phyloP scores from a whole-genome alignment of 1,140 invertebrate genomes.

The Piezodorus guildinii region DNA sequence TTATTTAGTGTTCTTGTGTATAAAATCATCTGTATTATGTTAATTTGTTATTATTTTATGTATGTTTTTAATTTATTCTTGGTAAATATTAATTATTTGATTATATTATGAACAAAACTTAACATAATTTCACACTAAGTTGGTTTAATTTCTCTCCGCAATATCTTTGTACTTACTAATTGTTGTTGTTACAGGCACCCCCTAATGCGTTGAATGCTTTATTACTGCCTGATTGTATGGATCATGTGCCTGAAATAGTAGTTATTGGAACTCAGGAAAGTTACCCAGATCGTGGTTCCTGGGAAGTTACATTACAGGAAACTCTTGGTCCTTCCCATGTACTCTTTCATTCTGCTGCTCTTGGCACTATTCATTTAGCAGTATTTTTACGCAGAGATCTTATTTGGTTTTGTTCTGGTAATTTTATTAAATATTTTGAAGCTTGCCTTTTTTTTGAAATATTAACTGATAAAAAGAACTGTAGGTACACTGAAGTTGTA shows the following conservation, averaged over 20 bases:
- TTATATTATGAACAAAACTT: not conserved
- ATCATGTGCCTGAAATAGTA: conserved; percentile 81
- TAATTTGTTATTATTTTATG: no score
- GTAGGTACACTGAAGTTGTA: no score
- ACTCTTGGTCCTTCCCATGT: conserved; percentile 83
- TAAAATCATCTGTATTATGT: no score
- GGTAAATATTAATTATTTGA: not conserved
- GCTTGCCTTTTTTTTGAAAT: no score
- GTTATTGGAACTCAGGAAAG: conserved; percentile 89
- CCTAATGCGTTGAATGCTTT: conserved; percentile 68
- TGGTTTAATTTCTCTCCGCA: not conserved
- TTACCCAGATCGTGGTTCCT: conserved; percentile 68
- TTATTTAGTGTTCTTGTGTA: no score
- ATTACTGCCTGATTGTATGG: conserved; percentile 67
- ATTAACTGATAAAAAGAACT: no score
- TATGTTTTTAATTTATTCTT: no score
- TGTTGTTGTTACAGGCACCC: conserved; percentile 34
- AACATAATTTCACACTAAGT: not conserved
- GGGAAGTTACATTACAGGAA: conserved; percentile 84
- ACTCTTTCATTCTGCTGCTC: conserved; percentile 62
- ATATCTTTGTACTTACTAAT: not conserved
- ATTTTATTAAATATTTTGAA: not conserved
- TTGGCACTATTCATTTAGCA: conserved; percentile 76
- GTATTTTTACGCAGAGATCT: conserved; percentile 80
- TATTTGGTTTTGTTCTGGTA: conserved; percentile 78